These are phyloP conservation scores for Ceyx erithaca DNA, from an alignment of 2,797 vertebrate genomes.

Conservation along the genomic window DNA sequence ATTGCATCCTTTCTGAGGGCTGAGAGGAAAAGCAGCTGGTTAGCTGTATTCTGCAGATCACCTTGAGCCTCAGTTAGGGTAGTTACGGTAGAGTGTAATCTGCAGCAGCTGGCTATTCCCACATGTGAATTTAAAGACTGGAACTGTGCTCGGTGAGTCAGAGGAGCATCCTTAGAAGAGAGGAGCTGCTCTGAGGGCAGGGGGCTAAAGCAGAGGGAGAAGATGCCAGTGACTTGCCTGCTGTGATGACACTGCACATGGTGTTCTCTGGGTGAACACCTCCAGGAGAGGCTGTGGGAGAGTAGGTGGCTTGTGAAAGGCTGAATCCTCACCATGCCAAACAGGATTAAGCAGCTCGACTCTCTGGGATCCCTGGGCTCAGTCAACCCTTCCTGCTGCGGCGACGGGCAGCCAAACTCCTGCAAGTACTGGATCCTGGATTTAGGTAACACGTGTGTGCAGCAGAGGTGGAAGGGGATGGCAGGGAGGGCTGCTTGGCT, in stretches of 20 bases:
- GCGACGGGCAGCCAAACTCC: conserved; percentile 71
- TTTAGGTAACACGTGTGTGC: conserved; percentile 75
- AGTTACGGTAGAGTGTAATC: conserved; percentile 81
- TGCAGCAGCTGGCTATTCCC: conserved; percentile 77
- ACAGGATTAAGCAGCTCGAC: conserved; percentile 74
- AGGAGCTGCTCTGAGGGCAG: conserved; percentile 38
- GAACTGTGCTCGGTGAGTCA: conserved; percentile 65
- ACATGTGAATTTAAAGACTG: conserved; percentile 75
- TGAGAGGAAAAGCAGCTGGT: conserved; percentile 51
- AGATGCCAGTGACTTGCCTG: neutral
- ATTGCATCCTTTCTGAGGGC: neutral
- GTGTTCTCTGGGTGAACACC: neutral
- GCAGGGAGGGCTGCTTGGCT: neutral
- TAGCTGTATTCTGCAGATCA: conserved; percentile 57
- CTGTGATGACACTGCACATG: conserved; percentile 2
- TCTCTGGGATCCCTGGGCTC: conserved; percentile 74
- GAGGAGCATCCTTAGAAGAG: conserved; percentile 60
- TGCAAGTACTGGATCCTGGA: conserved; percentile 87
- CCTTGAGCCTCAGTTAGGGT: conserved; percentile 78
- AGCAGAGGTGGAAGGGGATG: neutral
- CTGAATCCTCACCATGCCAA: conserved; percentile 75
- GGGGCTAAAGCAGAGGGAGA: neutral
- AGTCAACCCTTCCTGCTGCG: conserved; percentile 68
- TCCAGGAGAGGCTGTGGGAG: neutral
- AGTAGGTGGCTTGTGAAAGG: neutral